Percentiles rank a stretch among this genome's conserved stretches.
Conservation (phyloP, 2,797 vertebrate species). For the Arctocebus calabarensis region DNA sequence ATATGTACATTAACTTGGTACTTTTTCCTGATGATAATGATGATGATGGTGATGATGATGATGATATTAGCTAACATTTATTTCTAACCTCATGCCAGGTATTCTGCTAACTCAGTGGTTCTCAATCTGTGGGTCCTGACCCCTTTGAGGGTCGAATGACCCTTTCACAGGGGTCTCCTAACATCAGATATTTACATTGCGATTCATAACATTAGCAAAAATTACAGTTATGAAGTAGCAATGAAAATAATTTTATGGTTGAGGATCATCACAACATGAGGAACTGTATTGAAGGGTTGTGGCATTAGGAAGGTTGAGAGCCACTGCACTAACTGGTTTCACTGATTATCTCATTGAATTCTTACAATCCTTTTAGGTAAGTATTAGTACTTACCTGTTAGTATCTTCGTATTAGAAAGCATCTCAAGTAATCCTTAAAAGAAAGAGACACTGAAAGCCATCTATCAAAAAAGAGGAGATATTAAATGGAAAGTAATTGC, state of each 20-base stretch:
- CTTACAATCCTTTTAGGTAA: slow-evolving; percentile 62
- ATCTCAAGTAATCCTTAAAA: slow-evolving; percentile 56
- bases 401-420: slow-evolving; percentile 33
- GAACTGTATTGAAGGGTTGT: no score
- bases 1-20: slow-evolving; percentile 12
- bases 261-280: no score
- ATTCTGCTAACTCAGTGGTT: background rate
- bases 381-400: background rate
- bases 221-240: no score
- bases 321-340: slow-evolving; percentile 8
- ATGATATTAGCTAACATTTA: slow-evolving; percentile 20
- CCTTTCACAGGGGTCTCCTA: no score
- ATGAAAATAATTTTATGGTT: no score
- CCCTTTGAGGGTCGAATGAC: no score
- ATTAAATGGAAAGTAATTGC: slow-evolving; percentile 61
- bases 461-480: slow-evolving; percentile 41
- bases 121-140: no score
- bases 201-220: no score
- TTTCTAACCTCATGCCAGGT: slow-evolving; percentile 2
- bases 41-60: background rate
- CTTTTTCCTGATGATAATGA: background rate
- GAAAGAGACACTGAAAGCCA: slow-evolving; percentile 61
- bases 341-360: slow-evolving; percentile 1
- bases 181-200: no score
- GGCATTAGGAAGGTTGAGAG: no score